phyloP scores from a whole-genome alignment of 2,888 invertebrate species.

The Sylvicola cinctus region DNA sequence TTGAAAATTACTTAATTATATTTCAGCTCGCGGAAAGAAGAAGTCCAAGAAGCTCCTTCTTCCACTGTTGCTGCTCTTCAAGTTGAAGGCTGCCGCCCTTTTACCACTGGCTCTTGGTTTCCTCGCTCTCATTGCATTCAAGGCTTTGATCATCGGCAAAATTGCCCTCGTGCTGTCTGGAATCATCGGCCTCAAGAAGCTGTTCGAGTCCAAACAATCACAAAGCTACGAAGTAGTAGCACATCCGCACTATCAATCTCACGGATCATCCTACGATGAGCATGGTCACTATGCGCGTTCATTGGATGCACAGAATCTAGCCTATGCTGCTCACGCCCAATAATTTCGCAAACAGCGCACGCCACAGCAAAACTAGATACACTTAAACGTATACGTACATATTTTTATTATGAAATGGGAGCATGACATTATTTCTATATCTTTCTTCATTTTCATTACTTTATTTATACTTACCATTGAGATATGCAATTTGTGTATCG shows the following conservation, averaged over 20 bases:
- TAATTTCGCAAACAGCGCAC: conserved; percentile 16
- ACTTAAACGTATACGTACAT: too few species aligned
- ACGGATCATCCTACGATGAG: conserved; percentile 28
- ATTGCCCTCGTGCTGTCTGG: conserved; percentile 58
- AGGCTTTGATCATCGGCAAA: conserved; percentile 67
- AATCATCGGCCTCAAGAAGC: conserved; percentile 50
- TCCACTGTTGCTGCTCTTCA: conserved; percentile 53
- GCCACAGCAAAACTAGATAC: conserved; percentile 9
- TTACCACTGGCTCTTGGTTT: conserved; percentile 57
- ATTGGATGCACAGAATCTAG: conserved; percentile 42
- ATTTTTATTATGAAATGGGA: too few species aligned
- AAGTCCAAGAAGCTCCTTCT: conserved; percentile 55
- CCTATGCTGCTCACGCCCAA: conserved; percentile 43
- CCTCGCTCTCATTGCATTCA: conserved; percentile 61
- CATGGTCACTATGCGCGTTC: conserved; percentile 43
- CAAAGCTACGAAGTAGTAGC: conserved; percentile 61
- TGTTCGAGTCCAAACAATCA: conserved; percentile 43
- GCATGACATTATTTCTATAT: too few species aligned
- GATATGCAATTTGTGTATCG: too few species aligned
- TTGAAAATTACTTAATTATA: too few species aligned
- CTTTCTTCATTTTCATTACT: too few species aligned
- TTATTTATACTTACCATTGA: too few species aligned
- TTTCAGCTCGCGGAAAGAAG: conserved; percentile 68
- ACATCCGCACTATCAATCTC: conserved; percentile 40
- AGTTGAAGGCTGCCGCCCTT: conserved; percentile 57